Percentiles rank a stretch among this genome's conserved stretches.
These are phyloP conservation scores for Ptilodon capucinus DNA, from an alignment of 2,888 invertebrate genomes.

Conservation along the genomic window DNA sequence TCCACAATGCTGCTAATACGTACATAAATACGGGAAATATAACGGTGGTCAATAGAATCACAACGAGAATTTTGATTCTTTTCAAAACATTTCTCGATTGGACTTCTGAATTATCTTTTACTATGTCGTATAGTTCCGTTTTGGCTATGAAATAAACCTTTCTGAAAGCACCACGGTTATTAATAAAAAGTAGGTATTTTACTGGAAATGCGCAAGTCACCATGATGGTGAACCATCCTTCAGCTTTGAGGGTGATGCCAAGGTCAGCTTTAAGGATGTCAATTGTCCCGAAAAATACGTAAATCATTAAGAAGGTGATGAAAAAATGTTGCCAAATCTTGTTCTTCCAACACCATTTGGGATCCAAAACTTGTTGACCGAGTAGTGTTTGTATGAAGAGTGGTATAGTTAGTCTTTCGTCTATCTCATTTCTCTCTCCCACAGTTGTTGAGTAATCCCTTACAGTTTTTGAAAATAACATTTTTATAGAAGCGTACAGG, in stretches of 20 bases:
- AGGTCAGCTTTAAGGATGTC: conserved; percentile 37
- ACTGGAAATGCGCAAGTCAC: conserved; percentile 39
- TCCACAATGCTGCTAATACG: conserved; percentile 46
- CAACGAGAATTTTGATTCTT: conserved; percentile 35
- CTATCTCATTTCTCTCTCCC: conserved; percentile 47
- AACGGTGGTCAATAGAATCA: conserved; percentile 29
- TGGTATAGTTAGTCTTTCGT: conserved; percentile 40
- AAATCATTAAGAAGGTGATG: conserved; percentile 38
- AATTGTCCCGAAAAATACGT: conserved; percentile 55
- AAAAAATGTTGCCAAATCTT: conserved; percentile 40
- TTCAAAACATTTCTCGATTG: conserved; percentile 29
- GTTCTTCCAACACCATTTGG: conserved; percentile 54
- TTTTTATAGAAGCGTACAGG: conserved; percentile 31
- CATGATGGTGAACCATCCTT: conserved; percentile 54
- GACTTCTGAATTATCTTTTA: conserved; percentile 33
- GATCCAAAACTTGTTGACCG: conserved; percentile 58
- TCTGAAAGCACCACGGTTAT: conserved; percentile 38
- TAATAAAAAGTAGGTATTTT: conserved; percentile 46
- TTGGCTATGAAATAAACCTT: conserved; percentile 49
- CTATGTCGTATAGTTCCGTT: conserved; percentile 37
- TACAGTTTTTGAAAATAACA: conserved; percentile 34
- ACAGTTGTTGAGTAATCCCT: conserved; percentile 46
- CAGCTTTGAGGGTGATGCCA: conserved; percentile 42
- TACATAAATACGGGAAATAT: conserved; percentile 43
- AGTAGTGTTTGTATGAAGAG: conserved; percentile 48